These are phyloP conservation scores for Amiota communis DNA, from an alignment of 2,888 invertebrate species.

Conservation along the genomic window DNA sequence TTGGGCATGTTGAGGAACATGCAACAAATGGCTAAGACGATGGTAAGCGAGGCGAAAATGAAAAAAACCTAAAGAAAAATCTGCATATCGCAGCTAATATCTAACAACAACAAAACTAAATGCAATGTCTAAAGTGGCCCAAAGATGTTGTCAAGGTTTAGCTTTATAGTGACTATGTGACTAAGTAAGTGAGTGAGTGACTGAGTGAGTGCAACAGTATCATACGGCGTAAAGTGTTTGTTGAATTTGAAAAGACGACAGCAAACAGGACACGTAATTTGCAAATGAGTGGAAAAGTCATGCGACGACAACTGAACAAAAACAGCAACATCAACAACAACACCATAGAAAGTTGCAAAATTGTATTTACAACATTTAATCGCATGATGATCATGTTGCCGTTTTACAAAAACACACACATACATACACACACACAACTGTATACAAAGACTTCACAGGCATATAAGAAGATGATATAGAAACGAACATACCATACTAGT, in stretches of 20 bases:
- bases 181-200: neutral
- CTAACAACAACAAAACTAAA: neutral
- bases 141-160: too few species aligned
- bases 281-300: conserved; percentile 50
- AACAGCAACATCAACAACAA: conserved; percentile 21
- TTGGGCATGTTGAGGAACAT: neutral
- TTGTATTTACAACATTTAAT: conserved; percentile 24
- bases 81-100: conserved; percentile 24
- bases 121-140: conserved; percentile 47
- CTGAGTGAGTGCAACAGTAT: conserved; percentile 42
- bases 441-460: too few species aligned
- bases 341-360: neutral
- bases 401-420: too few species aligned
- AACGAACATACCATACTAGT: too few species aligned
- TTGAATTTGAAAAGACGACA: neutral
- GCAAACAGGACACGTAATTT: conserved; percentile 56
- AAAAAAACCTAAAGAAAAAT: conserved; percentile 12
- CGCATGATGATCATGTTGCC: conserved; percentile 27
- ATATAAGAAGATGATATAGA: too few species aligned
- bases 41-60: neutral
- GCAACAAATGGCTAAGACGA: too few species aligned
- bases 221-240: conserved; percentile 40
- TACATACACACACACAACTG: too few species aligned
- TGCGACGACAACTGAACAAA: conserved; percentile 28
- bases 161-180: conserved; percentile 31